Base-by-base conservation (phyloP, 2,797 vertebrate species). In the Epinephelus coioides region DNA sequence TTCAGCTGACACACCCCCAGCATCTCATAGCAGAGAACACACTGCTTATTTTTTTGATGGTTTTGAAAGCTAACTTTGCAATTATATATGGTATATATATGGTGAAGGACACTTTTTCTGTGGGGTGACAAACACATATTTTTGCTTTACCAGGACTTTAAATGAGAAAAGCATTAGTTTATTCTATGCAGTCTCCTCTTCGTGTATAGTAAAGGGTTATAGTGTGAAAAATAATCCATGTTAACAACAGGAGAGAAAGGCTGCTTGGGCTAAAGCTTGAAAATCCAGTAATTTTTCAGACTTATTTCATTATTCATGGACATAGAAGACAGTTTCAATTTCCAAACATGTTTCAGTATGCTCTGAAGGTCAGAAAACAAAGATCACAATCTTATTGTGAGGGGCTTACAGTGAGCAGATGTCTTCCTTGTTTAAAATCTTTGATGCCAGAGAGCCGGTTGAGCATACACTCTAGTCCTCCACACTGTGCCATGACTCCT, bases 341-440 rank as follows among this genome's bases (percentile, higher is more conserved):
- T 44, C 1, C 25, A 49, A 56, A 59, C 14, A n/a, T 18, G 13
- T 44, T 62, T 17, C 19, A 8, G 40, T 30, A 30, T 46, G 8
- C 4, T 18, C 34, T 53, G 3, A 55, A 43, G 34, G 9, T 38
- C 3, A 27, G 4, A 54, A n/a, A 67, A 21, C 15, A 46, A 59
- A 27, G 1, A 53, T 25, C 0, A 49, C 2, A 0, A 5, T n/a
- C 1, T 40, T 15, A 53, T 40, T 27, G 3, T 47, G 6, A 50
- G 56, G 15, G 5, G 3, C 98, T 97, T 91, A 99, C 98, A 0
- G 97, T 99, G 56, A 99, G 94, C 67, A 99, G 96, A 80, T 99
- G 98, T 21, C 98, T 95, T 49, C 98, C 98, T 92, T 99, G 98
- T 82, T 99, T 99, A 91, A 99, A 99, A 76, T 99, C 98, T 93